Evolutionary conservation across 2,797 vertebrate genomes (phyloP), one percentile per base, ranked within the genome.

Genomic region (Ctenopoma multispine): DNA sequence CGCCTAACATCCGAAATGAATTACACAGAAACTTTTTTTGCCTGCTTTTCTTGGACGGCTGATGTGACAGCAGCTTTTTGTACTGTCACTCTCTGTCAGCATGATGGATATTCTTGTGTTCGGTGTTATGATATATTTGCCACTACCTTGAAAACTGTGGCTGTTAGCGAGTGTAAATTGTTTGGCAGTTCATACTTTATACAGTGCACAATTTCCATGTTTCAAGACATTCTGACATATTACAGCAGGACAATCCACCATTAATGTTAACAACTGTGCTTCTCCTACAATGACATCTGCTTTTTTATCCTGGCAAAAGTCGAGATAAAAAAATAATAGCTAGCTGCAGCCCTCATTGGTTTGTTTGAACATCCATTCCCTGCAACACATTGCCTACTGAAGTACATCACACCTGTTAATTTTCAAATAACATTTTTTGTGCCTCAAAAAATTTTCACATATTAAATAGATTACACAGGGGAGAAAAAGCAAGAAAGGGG

Each of bases 1-100:
- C 73, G 29, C 65, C 72, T 71, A 77, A 78, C 80, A 84, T 87
- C 81, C 77, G 75, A 77, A 88, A 80, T 79, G 74, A 90, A 84
- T 87, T 79, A 87, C 43, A 46, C 43, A 65, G 60, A 66, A 82
- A 82, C 79, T 71, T 69, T 72, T 78, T 74, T 81, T 67, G 73
- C 69, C 31, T 74, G 77, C 55, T 51, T 36, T 50, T 63, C 72
- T 59, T 58, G 46, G 69, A 73, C 76, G 69, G 62, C 68, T 60
- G 77, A 76, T 70, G 72, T 78, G 82, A 75, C 68, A 48, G 71
- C 63, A 67, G 69, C 38, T 74, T 74, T 84, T 83, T 73, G n/a
- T 49, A 10, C 9, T 3, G 13, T 74, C 43, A 68, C 41, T 73
- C 2, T 7, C 50, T 71, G 43, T 47, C 36, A 2, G 41, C 13